Percentiles rank a stretch among this genome's conserved stretches.
Conservation (phyloP, 1,140 invertebrate species). For the Acromyrmex echinatior region DNA sequence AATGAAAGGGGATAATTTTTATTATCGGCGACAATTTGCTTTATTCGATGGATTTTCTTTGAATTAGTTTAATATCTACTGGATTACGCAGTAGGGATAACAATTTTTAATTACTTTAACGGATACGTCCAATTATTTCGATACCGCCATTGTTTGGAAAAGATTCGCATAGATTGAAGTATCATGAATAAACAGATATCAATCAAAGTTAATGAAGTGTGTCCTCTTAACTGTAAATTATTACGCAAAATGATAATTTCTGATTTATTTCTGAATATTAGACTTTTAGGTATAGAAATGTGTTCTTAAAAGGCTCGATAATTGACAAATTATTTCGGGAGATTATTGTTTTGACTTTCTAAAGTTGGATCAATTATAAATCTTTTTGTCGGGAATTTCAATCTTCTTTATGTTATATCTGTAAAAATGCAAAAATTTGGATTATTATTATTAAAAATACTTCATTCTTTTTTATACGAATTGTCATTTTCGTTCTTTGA, state of each 20-base stretch:
- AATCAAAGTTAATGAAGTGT: background rate
- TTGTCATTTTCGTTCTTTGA: no score
- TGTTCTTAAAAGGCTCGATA: background rate
- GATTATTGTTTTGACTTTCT: no score
- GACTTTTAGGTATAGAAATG: background rate
- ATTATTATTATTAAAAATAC: no score
- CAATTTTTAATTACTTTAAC: no score
- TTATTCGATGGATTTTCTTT: background rate
- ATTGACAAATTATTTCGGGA: background rate
- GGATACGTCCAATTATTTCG: conserved; percentile 25
- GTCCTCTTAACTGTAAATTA: background rate
- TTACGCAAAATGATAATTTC: background rate
- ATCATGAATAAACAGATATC: background rate
- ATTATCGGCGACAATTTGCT: background rate
- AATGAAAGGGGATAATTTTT: background rate
- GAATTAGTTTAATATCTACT: background rate
- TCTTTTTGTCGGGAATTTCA: no score
- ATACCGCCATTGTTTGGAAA: background rate
- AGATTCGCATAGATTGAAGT: background rate
- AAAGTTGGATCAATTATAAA: background rate
- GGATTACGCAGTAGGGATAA: background rate
- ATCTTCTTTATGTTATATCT: no score
- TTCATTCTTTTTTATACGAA: no score
- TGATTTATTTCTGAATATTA: background rate
- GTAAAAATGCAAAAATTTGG: no score